A percentile compares a stretch with the other conserved stretches of the same genome.
Conservation (phyloP, 2,888 invertebrate species). For the Eristalinus aeneus region DNA sequence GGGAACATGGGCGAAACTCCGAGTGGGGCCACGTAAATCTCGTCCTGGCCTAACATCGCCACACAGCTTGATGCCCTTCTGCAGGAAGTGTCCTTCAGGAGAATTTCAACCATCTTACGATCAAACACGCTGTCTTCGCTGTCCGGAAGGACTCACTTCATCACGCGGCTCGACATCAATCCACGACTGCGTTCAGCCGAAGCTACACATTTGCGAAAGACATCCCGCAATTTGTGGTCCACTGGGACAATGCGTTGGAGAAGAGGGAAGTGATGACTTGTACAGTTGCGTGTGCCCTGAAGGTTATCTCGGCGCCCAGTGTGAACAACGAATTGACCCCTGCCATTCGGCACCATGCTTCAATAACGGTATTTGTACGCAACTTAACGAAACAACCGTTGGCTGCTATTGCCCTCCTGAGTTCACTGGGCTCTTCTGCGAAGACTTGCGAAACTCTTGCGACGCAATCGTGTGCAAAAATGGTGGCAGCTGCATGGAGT, state of each 20-base stretch:
- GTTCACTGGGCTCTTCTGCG: slow-evolving; percentile 82
- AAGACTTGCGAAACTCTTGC: slow-evolving; percentile 77
- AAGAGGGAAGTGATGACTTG: slow-evolving; percentile 74
- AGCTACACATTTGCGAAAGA: slow-evolving; percentile 80
- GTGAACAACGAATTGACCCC: slow-evolving; percentile 81
- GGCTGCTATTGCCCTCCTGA: slow-evolving; percentile 82
- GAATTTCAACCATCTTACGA: slow-evolving; percentile 84
- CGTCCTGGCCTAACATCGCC: slow-evolving; percentile 47
- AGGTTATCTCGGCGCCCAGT: slow-evolving; percentile 82
- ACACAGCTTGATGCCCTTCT: slow-evolving; percentile 82
- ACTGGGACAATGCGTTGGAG: slow-evolving; percentile 78
- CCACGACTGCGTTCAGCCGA: slow-evolving; percentile 81
- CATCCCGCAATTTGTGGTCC: slow-evolving; percentile 72
- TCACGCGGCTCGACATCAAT: slow-evolving; percentile 80
- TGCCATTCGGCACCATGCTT: slow-evolving; percentile 83
- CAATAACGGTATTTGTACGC: slow-evolving; percentile 82
- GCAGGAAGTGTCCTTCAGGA: slow-evolving; percentile 83
- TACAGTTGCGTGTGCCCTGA: slow-evolving; percentile 81
- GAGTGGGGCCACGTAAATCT: slow-evolving; percentile 73
- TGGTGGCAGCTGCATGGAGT: slow-evolving; percentile 79
- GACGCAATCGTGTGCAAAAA: slow-evolving; percentile 78
- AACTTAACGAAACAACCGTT: slow-evolving; percentile 72
- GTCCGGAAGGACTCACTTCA: slow-evolving; percentile 82
- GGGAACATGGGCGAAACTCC: slow-evolving; percentile 81
- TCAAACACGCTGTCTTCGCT: slow-evolving; percentile 82